Conservation (phyloP, 2,888 invertebrate species). For the Osedax frankpressi region DNA sequence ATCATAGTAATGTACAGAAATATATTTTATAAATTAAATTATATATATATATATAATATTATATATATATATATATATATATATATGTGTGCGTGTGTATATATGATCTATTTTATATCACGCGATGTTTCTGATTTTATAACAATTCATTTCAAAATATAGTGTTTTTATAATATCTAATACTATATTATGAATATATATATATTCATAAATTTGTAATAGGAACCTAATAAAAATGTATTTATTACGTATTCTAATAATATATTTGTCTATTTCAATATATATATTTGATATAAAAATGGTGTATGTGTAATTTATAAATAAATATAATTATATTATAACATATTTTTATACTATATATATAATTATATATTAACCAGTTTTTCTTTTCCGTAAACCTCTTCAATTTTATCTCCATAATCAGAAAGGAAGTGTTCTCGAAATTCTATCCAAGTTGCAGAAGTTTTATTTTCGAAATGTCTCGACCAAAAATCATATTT, state of each 20-base stretch:
- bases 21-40: background rate
- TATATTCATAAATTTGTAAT: background rate
- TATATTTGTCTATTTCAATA: slow-evolving; percentile 6
- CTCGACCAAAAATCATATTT: slow-evolving; percentile 33
- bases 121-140: too few species aligned
- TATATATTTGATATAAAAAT: background rate
- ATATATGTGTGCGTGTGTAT: background rate
- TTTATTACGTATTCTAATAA: too few species aligned
- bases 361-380: slow-evolving; percentile 8
- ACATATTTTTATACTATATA: background rate
- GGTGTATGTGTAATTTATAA: background rate
- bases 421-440: slow-evolving; percentile 31
- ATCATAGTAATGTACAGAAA: slow-evolving; percentile 9
- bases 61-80: background rate
- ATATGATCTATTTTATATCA: too few species aligned
- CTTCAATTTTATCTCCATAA: slow-evolving; percentile 30
- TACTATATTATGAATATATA: background rate
- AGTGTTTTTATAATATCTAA: too few species aligned
- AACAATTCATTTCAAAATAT: too few species aligned
- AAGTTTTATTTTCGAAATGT: slow-evolving; percentile 30
- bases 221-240: too few species aligned
- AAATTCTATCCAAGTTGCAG: slow-evolving; percentile 31
- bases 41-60: background rate
- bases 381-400: slow-evolving; percentile 28
- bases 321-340: background rate